Conservation (phyloP, 2,113 vertebrate species). For the Oreochromis tanganicae region DNA sequence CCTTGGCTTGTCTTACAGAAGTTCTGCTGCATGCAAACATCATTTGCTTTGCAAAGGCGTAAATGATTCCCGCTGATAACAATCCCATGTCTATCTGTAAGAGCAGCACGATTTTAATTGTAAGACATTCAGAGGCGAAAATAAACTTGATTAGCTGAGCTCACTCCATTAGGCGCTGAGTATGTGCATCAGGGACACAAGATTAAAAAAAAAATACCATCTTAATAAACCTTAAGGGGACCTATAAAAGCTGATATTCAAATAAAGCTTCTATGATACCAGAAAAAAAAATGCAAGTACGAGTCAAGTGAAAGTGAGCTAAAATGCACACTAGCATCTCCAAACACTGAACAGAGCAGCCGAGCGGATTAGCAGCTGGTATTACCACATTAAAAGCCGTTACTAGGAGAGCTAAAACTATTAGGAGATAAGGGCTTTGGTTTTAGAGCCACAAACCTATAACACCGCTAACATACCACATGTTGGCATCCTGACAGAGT, state of each 20-base stretch:
- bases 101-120: not conserved
- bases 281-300: not conserved
- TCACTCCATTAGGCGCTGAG: not conserved
- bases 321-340: not conserved
- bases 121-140: not conserved
- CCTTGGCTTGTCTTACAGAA: not conserved
- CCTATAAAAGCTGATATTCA: not conserved
- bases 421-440: not conserved
- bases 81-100: not conserved
- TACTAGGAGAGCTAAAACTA: not conserved
- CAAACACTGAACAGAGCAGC: not conserved
- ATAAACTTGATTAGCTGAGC: not conserved
- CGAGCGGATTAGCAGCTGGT: not conserved
- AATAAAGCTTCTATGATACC: not conserved
- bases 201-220: not conserved
- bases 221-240: not conserved
- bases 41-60: not conserved
- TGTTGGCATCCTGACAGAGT: not conserved
- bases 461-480: fast-evolving
- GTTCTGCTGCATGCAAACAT: not conserved
- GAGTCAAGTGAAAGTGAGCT: not conserved
- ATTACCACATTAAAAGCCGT: not conserved
- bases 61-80: not conserved
- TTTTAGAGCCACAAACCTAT: not conserved
- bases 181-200: not conserved